phyloP scores from a whole-genome alignment of 2,113 vertebrate species.

The Ictalurus punctatus region DNA sequence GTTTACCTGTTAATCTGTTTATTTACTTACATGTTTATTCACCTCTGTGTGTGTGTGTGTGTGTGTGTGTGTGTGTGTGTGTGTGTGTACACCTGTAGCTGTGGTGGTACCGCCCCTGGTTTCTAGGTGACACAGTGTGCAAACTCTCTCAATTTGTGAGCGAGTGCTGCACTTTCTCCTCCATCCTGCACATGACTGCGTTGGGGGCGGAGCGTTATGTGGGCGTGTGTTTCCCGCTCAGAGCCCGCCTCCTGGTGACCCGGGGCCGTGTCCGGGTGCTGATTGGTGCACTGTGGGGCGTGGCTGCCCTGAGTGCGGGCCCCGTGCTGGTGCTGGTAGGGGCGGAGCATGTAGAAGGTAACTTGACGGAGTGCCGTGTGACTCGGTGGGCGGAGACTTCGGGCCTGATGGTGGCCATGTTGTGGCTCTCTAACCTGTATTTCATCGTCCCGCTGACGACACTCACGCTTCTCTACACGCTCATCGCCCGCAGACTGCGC shows the following conservation, averaged over 20 bases:
- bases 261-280: slow-evolving; percentile 66
- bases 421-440: slow-evolving; percentile 77
- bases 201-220: slow-evolving; percentile 76
- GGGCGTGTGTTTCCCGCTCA: slow-evolving; percentile 75
- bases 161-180: slow-evolving; percentile 78
- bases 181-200: slow-evolving; percentile 79
- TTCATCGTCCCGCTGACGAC: slow-evolving; percentile 73
- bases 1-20: neutral
- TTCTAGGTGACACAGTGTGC: slow-evolving; percentile 69
- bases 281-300: slow-evolving; percentile 72
- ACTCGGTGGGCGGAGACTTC: slow-evolving; percentile 68
- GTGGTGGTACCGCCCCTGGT: slow-evolving; percentile 74
- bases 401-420: slow-evolving; percentile 74
- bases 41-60: neutral
- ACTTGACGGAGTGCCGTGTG: slow-evolving; percentile 71
- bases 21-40: neutral
- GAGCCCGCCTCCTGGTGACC: slow-evolving; percentile 71
- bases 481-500: slow-evolving; percentile 74
- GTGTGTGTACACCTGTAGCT: slow-evolving; percentile 55
- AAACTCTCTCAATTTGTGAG: slow-evolving; percentile 75
- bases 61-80: neutral
- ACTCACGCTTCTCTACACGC: slow-evolving; percentile 72
- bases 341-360: slow-evolving; percentile 66
- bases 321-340: slow-evolving; percentile 73
- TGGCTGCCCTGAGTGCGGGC: slow-evolving; percentile 68